A percentile compares a stretch with the other conserved stretches of the same genome.
Evolutionary conservation across 2,113 vertebrate species (phyloP).

Genomic region (Spermophilus dauricus): DNA sequence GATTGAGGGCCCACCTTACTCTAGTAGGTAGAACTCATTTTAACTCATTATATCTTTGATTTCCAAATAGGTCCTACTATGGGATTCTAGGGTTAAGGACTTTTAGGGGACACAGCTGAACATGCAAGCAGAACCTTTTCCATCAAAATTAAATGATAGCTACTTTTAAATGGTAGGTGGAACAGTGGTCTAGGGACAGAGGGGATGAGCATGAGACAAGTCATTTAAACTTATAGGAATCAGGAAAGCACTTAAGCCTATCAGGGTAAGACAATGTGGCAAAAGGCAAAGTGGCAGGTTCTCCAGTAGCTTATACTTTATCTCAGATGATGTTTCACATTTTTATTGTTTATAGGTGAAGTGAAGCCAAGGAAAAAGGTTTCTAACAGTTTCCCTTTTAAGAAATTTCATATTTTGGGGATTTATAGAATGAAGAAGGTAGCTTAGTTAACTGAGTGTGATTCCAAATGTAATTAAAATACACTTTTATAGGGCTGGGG

Average conservation of each 20-base stretch:
- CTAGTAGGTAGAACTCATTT: not conserved
- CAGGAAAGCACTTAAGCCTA: not conserved
- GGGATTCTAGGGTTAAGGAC: not conserved
- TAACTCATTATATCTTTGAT: not conserved
- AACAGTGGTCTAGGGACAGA: not conserved
- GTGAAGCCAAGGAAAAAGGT: not conserved
- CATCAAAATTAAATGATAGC: not conserved
- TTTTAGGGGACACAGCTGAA: not conserved
- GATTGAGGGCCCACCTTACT: not conserved
- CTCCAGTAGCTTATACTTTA: not conserved
- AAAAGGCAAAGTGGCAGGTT: not conserved
- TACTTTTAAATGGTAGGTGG: not conserved
- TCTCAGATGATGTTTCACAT: not conserved
- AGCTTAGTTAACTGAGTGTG: not conserved
- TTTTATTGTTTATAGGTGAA: not conserved
- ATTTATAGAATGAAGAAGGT: slow-evolving; percentile 24
- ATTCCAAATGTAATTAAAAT: not conserved
- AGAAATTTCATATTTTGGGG: not conserved
- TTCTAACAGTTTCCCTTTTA: not conserved
- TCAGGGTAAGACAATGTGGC: not conserved
- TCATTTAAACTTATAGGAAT: not conserved
- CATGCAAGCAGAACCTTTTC: not conserved
- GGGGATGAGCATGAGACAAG: not conserved
- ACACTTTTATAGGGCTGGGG: no score
- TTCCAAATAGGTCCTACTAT: not conserved